Conservation (phyloP, 2,113 vertebrate genomes). For the Phycodurus eques region DNA sequence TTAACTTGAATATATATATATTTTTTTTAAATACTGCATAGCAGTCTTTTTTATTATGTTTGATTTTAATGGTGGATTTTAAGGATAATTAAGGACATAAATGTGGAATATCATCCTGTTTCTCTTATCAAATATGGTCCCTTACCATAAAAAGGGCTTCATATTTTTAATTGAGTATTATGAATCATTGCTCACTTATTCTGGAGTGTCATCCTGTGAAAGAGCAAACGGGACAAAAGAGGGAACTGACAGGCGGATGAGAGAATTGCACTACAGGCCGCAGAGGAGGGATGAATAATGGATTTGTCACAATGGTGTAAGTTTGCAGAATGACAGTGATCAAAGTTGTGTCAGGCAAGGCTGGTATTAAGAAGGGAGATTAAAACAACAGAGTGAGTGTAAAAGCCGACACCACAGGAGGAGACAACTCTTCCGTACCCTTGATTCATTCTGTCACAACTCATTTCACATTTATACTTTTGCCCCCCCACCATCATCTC, state of each 20-base stretch:
- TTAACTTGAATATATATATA: too few species aligned
- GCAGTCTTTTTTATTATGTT: too few species aligned
- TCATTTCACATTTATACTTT: slow-evolving; percentile 71
- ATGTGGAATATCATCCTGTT: neutral
- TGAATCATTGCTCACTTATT: neutral
- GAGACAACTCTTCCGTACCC: slow-evolving; percentile 56
- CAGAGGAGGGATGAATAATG: slow-evolving; percentile 64
- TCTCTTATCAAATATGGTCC: neutral
- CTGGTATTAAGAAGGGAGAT: slow-evolving; percentile 60
- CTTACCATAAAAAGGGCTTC: neutral
- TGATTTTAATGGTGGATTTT: neutral
- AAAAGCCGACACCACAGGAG: slow-evolving; percentile 49
- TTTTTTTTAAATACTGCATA: neutral
- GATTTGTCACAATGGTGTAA: slow-evolving; percentile 62
- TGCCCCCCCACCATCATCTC: slow-evolving; percentile 39
- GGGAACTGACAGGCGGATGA: slow-evolving; percentile 55
- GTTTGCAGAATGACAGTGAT: slow-evolving; percentile 69
- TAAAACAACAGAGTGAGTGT: slow-evolving; percentile 60
- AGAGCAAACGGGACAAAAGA: slow-evolving; percentile 42
- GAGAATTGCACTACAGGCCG: slow-evolving; percentile 62
- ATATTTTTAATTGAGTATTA: neutral
- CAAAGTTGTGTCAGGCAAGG: slow-evolving; percentile 68
- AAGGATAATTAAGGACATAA: neutral
- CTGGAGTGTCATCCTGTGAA: neutral
- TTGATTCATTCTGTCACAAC: slow-evolving; percentile 67